A percentile compares a stretch with the other conserved stretches of the same genome.
These are phyloP conservation scores for Diuraphis noxia DNA, from an alignment of 1,140 invertebrate genomes.

Conservation along the genomic window DNA sequence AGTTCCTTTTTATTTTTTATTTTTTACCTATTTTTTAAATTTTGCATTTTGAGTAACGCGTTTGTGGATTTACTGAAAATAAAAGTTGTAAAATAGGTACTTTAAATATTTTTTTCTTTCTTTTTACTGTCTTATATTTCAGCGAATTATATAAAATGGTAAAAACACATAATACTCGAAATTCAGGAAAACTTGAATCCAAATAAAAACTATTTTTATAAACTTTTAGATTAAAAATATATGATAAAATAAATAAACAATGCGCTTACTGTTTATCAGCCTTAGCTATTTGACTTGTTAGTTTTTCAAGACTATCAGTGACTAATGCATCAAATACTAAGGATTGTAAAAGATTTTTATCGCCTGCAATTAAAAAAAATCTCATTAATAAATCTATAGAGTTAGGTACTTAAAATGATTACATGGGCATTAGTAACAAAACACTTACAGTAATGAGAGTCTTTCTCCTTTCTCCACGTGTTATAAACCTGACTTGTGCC, in stretches of 20 bases:
- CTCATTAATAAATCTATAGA: neutral
- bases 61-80: constrained; percentile 50
- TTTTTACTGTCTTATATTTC: neutral
- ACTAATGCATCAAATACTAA: constrained; percentile 80
- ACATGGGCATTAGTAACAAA: neutral
- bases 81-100: neutral
- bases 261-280: constrained; percentile 67
- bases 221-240: neutral
- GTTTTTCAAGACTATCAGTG: constrained; percentile 72
- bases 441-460: constrained; percentile 47
- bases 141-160: neutral
- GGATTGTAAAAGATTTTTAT: constrained; percentile 79
- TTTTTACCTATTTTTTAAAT: constrained; percentile 50
- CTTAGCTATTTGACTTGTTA: constrained; percentile 61
- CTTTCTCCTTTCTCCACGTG: constrained; percentile 43
- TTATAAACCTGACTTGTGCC: constrained; percentile 23
- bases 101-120: neutral
- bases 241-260: neutral
- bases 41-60: constrained; percentile 47
- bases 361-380: constrained; percentile 64
- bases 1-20: neutral
- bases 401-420: neutral
- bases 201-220: neutral
- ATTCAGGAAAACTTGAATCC: neutral
- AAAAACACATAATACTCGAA: neutral